phyloP scores from a whole-genome alignment of 2,797 vertebrate species.

The Toxotes lorentzi region DNA sequence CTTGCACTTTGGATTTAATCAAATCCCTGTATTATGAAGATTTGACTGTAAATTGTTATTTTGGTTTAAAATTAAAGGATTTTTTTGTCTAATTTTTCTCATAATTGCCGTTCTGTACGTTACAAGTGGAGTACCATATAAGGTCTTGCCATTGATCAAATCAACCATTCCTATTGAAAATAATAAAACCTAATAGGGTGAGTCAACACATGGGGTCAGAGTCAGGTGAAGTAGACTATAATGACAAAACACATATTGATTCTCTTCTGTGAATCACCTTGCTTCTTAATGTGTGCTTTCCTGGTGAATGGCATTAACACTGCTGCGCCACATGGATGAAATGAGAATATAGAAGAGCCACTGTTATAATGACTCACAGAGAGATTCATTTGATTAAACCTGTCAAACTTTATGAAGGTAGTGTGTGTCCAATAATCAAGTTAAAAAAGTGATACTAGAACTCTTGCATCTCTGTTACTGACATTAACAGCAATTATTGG shows the following conservation, averaged over 20 bases:
- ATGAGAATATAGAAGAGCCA: slow-evolving; percentile 30
- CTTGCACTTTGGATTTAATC: not conserved
- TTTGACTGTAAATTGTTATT: not conserved
- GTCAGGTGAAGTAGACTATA: slow-evolving; percentile 40
- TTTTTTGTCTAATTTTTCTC: not conserved
- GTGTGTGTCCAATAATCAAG: slow-evolving; percentile 16
- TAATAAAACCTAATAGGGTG: not conserved
- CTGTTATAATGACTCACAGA: slow-evolving; percentile 7
- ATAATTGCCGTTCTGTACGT: not conserved
- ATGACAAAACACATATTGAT: slow-evolving; percentile 52
- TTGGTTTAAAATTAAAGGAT: not conserved
- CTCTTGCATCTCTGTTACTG: not conserved
- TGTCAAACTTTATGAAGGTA: slow-evolving; percentile 12
- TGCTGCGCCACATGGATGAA: slow-evolving; percentile 6
- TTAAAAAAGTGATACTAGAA: slow-evolving; percentile 7
- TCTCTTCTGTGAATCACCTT: slow-evolving; percentile 23
- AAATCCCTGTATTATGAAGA: not conserved
- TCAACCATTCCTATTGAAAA: slow-evolving; percentile 9
- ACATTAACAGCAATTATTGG: slow-evolving; percentile 11
- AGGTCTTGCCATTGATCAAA: not conserved
- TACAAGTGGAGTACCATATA: not conserved
- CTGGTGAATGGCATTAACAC: slow-evolving; percentile 14
- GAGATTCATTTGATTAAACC: slow-evolving; percentile 44
- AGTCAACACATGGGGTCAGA: slow-evolving; percentile 41
- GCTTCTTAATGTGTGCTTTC: slow-evolving; percentile 8